phyloP scores from a whole-genome alignment of 1,140 invertebrate species.

The Oncopeltus fasciatus region DNA sequence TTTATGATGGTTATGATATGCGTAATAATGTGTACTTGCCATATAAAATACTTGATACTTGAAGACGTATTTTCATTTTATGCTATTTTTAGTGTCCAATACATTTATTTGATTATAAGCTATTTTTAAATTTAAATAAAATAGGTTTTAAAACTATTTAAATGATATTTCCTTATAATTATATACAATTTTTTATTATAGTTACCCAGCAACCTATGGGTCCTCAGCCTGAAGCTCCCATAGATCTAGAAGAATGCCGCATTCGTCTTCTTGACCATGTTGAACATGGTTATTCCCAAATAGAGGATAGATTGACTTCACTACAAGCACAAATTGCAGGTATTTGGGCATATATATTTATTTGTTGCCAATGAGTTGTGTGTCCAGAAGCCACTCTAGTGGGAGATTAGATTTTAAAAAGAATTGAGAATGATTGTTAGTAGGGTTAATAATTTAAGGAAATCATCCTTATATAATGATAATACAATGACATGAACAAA shows the following conservation, averaged over 20 bases:
- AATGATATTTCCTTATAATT: too few species aligned
- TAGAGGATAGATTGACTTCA: conserved; percentile 52
- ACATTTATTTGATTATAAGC: too few species aligned
- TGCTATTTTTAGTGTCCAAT: too few species aligned
- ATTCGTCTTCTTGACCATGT: conserved; percentile 63
- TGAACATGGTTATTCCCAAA: conserved; percentile 51
- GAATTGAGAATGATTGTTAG: background rate
- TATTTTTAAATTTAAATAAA: too few species aligned
- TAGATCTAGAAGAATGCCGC: conserved; percentile 61
- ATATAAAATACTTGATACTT: too few species aligned
- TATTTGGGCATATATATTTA: conserved; percentile 25
- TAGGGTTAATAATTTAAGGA: background rate
- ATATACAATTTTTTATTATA: too few species aligned
- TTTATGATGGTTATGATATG: too few species aligned
- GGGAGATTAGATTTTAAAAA: background rate
- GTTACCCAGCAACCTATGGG: too few species aligned
- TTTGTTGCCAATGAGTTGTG: background rate
- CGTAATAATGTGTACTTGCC: too few species aligned
- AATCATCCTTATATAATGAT: conserved; percentile 6
- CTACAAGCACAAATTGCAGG: conserved; percentile 64
- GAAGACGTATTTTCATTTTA: too few species aligned
- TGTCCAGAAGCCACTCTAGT: background rate
- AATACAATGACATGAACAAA: background rate
- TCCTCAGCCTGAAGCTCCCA: conserved; percentile 64
- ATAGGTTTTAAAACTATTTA: too few species aligned